Evolutionary conservation across 2,888 invertebrate species (phyloP).

Genomic region (Orchesellides sinensis): DNA sequence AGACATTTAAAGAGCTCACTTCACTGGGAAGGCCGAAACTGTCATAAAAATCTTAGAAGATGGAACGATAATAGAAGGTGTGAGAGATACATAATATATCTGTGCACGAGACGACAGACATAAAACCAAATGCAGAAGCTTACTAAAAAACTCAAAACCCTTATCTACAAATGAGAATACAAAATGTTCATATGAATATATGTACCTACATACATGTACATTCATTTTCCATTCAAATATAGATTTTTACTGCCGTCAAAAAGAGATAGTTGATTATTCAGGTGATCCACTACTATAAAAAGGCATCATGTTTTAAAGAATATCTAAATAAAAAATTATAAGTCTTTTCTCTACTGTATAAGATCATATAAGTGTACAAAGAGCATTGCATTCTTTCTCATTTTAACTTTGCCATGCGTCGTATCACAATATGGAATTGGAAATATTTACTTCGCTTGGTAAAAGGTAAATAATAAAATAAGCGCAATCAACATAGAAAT

Average conservation of each 20-base stretch:
- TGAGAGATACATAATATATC: no score
- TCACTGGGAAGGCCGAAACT: constrained; percentile 24
- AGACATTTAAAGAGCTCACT: neutral
- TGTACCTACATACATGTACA: neutral
- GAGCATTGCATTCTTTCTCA: constrained; percentile 41
- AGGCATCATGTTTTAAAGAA: constrained; percentile 60
- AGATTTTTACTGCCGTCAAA: constrained; percentile 17
- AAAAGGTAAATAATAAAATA: no score
- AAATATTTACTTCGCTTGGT: no score
- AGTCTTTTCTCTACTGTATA: neutral
- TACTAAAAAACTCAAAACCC: neutral
- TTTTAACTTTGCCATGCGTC: no score
- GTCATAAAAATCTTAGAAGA: constrained; percentile 30
- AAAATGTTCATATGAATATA: neutral
- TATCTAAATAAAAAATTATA: constrained; percentile 4
- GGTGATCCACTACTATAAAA: constrained; percentile 66
- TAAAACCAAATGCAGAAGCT: constrained; percentile 29
- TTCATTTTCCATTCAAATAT: no score
- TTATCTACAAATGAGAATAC: neutral
- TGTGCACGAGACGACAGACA: neutral
- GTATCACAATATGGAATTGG: no score
- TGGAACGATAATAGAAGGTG: constrained; percentile 7
- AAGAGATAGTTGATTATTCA: constrained; percentile 64
- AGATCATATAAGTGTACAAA: neutral
- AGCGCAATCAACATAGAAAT: no score